A percentile compares a stretch with the other conserved stretches of the same genome.
These are phyloP conservation scores for Leptopilina syphax DNA, from an alignment of 2,888 invertebrate genomes.

Conservation along the genomic window DNA sequence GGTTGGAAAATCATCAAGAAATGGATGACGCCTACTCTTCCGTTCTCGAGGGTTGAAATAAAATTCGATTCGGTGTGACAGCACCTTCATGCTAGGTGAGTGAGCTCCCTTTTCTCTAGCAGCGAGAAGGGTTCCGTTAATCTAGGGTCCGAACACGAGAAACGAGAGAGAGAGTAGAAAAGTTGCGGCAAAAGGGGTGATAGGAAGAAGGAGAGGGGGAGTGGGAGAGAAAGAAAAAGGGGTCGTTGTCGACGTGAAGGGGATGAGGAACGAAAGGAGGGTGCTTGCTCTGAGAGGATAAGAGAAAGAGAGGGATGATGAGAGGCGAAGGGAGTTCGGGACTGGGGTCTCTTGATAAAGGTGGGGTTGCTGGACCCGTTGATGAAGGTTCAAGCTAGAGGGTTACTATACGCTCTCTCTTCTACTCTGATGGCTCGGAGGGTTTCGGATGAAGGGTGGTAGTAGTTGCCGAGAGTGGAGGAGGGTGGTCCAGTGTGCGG, in stretches of 20 bases:
- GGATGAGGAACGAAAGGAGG: constrained; percentile 28
- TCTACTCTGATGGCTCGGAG: constrained; percentile 73
- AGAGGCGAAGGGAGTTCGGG: constrained; percentile 57
- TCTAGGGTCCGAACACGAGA: constrained; percentile 67
- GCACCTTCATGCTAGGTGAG: constrained; percentile 72
- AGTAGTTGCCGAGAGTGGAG: constrained; percentile 41
- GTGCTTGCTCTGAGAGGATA: constrained; percentile 43
- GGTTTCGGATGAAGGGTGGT: constrained; percentile 53
- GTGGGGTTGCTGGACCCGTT: constrained; percentile 75
- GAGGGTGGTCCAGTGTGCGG: constrained; percentile 69
- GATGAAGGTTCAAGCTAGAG: constrained; percentile 76
- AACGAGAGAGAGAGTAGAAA: constrained; percentile 36
- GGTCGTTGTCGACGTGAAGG: constrained; percentile 54
- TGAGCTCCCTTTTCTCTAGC: constrained; percentile 67
- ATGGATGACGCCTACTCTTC: constrained; percentile 40
- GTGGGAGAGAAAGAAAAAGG: constrained; percentile 58
- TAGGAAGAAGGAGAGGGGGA: constrained; percentile 43
- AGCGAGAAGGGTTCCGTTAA: constrained; percentile 73
- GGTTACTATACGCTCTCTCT: constrained; percentile 72
- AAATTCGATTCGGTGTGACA: constrained; percentile 58
- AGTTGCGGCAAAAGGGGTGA: constrained; percentile 10
- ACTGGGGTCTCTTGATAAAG: constrained; percentile 73
- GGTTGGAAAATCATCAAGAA: constrained; percentile 35
- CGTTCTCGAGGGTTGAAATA: constrained; percentile 39
- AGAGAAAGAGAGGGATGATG: constrained; percentile 54